A percentile compares a stretch with the other conserved stretches of the same genome.
Evolutionary conservation across 2,888 invertebrate genomes (phyloP).

Genomic region (Sceliomorpha sp.): DNA sequence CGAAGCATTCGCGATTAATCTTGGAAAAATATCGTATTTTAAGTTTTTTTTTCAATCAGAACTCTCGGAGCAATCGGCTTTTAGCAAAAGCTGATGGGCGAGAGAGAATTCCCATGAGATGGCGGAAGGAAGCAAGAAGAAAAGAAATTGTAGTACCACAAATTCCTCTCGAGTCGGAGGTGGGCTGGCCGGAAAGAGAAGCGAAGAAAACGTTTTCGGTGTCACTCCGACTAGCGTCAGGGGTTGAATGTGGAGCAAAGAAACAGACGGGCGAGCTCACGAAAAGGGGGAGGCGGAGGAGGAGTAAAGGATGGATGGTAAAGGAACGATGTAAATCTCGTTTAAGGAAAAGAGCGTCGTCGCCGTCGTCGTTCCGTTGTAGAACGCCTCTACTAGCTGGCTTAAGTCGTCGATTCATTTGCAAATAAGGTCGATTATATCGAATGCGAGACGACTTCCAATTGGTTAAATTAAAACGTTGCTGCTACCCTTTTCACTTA

Average conservation of each 20-base stretch:
- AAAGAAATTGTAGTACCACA: conserved; percentile 41
- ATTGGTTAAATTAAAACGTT: conserved; percentile 58
- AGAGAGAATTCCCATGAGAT: conserved; percentile 25
- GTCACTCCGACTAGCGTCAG: conserved; percentile 36
- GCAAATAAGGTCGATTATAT: conserved; percentile 74
- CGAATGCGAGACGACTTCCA: conserved; percentile 64
- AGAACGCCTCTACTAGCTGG: conserved; percentile 28
- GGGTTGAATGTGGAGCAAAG: conserved; percentile 35
- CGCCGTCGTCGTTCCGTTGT: conserved; percentile 14
- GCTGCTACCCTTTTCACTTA: conserved; percentile 32
- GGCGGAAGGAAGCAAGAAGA: conserved; percentile 2
- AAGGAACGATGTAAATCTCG: conserved; percentile 48
- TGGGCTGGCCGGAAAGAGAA: conserved; percentile 6
- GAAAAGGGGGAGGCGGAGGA: too few relatives aligned
- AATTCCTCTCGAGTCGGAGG: conserved; percentile 31
- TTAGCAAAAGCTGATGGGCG: conserved; percentile 31
- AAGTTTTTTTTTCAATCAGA: conserved; percentile 11
- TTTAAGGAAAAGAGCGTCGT: conserved; percentile 36
- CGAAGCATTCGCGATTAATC: conserved; percentile 10
- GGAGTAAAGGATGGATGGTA: conserved; percentile 15
- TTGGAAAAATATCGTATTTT: conserved; percentile 13
- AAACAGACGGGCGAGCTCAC: conserved; percentile 25
- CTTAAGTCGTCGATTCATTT: conserved; percentile 65
- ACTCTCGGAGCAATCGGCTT: conserved; percentile 28
- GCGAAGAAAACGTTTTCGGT: conserved; percentile 46